Percentiles rank a stretch among this genome's conserved stretches.
These are phyloP conservation scores for Chymomyza procnemis DNA, from an alignment of 2,888 invertebrate genomes.

Conservation along the genomic window DNA sequence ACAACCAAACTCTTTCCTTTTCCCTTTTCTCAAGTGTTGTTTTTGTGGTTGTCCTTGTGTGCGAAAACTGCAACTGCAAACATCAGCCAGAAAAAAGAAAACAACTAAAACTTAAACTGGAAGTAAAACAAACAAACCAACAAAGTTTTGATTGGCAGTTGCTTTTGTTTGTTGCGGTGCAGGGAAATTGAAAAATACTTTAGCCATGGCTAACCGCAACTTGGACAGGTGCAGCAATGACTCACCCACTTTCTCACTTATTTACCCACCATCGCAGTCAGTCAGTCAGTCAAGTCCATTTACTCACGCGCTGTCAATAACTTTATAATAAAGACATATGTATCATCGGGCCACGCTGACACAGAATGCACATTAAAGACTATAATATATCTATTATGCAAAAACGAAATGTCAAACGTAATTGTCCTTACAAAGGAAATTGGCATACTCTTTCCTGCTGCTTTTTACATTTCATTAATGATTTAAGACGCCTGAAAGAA, in stretches of 20 bases:
- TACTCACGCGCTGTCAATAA: not conserved
- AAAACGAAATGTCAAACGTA: constrained; percentile 3
- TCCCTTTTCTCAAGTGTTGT: not conserved
- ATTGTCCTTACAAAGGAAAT: not conserved
- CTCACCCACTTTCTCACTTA: not conserved
- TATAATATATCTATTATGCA: not conserved
- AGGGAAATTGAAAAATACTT: constrained; percentile 30
- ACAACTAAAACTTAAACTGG: not conserved
- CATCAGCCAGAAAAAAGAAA: not conserved
- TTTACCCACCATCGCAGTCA: not conserved
- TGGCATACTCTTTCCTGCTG: not conserved
- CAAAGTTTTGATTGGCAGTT: constrained; percentile 68
- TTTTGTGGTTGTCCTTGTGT: not conserved
- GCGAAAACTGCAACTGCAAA: not conserved
- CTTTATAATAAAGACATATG: not conserved
- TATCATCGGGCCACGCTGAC: not conserved
- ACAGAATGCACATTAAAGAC: not conserved
- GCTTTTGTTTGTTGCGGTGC: constrained; percentile 42
- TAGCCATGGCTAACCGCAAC: constrained; percentile 35
- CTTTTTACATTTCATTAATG: not conserved
- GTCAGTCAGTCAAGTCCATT: not conserved
- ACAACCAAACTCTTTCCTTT: not conserved
- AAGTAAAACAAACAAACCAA: constrained; percentile 1
- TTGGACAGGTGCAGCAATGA: constrained; percentile 51
- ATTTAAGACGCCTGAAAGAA: constrained; percentile 20